phyloP scores from a whole-genome alignment of 2,113 vertebrate species.

The Brevimyrus niger region DNA sequence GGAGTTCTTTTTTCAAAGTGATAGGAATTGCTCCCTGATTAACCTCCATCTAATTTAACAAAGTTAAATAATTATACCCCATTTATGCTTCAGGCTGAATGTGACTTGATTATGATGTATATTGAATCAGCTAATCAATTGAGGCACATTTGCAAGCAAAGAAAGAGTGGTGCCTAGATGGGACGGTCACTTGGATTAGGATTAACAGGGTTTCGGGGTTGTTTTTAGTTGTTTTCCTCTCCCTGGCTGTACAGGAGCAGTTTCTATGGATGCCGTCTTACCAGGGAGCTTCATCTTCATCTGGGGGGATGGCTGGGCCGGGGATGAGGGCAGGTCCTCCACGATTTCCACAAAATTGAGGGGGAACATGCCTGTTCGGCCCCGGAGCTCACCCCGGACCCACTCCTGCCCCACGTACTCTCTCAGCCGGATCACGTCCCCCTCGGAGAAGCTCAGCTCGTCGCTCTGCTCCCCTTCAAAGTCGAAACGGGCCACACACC shows the following conservation, averaged over 20 bases:
- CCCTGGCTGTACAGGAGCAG: background rate
- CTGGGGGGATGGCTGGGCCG: slow-evolving; percentile 21
- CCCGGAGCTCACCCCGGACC: slow-evolving; percentile 73
- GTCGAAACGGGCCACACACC: slow-evolving; percentile 81
- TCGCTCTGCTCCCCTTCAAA: slow-evolving; percentile 80
- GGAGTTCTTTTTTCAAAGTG: background rate
- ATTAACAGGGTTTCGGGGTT: background rate
- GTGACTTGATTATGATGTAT: background rate
- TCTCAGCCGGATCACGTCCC: slow-evolving; percentile 76
- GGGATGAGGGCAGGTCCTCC: slow-evolving; percentile 66
- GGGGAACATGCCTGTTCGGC: slow-evolving; percentile 72
- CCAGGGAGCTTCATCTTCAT: slow-evolving; percentile 46
- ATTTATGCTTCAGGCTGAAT: background rate
- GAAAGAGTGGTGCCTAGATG: background rate
- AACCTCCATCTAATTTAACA: background rate
- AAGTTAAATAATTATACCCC: background rate
- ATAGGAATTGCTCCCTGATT: background rate
- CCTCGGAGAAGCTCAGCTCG: slow-evolving; percentile 84
- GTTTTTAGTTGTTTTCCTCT: background rate
- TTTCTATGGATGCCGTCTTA: slow-evolving; percentile 17
- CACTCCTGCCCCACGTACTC: slow-evolving; percentile 81
- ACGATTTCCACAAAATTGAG: slow-evolving; percentile 83
- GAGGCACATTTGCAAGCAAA: background rate
- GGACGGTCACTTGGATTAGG: background rate
- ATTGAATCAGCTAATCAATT: background rate